These are phyloP conservation scores for Eidolon helvum DNA, from an alignment of 2,113 vertebrate genomes.

Conservation along the genomic window DNA sequence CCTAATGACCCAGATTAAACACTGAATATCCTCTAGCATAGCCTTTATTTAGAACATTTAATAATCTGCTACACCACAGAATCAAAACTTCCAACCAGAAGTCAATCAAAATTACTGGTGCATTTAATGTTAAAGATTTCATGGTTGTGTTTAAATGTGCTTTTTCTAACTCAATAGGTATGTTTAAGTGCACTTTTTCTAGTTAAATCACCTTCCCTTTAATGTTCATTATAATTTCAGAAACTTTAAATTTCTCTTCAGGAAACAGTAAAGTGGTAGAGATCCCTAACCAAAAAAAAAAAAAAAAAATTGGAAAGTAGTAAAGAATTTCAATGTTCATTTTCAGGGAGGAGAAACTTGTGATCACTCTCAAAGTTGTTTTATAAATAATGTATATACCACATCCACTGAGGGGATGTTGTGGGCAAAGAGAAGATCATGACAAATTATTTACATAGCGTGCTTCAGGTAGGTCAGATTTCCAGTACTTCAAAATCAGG, in stretches of 20 bases:
- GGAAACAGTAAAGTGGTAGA: neutral
- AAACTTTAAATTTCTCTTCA: conserved; percentile 22
- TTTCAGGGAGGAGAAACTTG: neutral
- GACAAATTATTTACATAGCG: conserved; percentile 8
- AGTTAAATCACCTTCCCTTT: neutral
- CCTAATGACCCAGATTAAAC: neutral
- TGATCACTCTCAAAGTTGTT: neutral
- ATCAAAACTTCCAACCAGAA: neutral
- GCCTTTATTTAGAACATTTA: neutral
- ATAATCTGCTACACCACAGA: neutral
- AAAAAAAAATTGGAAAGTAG: neutral
- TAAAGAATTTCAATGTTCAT: neutral
- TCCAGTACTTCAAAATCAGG: conserved; percentile 27
- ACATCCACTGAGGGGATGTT: neutral
- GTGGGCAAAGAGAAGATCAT: neutral
- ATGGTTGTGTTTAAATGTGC: neutral
- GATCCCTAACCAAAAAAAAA: no score
- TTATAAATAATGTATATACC: neutral
- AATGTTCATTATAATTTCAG: neutral
- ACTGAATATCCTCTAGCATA: neutral
- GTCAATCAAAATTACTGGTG: neutral
- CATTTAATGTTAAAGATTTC: neutral
- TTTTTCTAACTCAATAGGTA: neutral
- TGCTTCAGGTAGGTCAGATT: conserved; percentile 24
- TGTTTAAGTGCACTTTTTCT: neutral